Evolutionary conservation across 2,888 invertebrate species (phyloP), one percentile per base, ranked within the genome.

Genomic region (Microctonus hyperodae): DNA sequence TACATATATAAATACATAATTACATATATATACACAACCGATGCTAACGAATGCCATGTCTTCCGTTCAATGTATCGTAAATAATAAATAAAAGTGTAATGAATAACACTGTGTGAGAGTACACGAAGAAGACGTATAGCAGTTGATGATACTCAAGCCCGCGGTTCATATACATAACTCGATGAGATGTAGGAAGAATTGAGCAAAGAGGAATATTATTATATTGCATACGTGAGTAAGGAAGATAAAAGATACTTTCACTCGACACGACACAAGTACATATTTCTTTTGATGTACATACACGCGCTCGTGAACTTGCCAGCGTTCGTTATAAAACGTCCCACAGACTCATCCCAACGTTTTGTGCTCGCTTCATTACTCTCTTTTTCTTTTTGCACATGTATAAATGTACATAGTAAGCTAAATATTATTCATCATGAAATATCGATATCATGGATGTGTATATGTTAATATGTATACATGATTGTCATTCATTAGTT

Each of bases 301-400:
- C 75, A 72, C 76, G 77, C 77, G 79, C 75, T 79, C 81, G 76
- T 80, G 81, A 81, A 81, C 80, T 81, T 81, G 80, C 77, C 69
- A 72, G n/a, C 58, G 53, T 23, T 57, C 16, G 35, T 35, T 37
- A 25, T 44, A 48, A 40, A n/a, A n/a, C n/a, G 9, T 7, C n/a
- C 44, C 50, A 44, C 65, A 25, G n/a, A 28, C 33, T 66, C 44
- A 50, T 64, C 56, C 31, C 31, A 23, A 6, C n/a, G n/a, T n/a
- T n/a, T n/a, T n/a, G n/a, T 50, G 20, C 37, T 44, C 23, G 35
- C 25, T 55, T 53, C 53, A 48, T 58, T 57, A 35, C 35, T 25
- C 23, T 20, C 6, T 22, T 5, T n/a, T n/a, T n/a, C n/a, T n/a
- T n/a, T n/a, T n/a, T n/a, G n/a, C n/a, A n/a, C n/a, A n/a, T n/a